Evolutionary conservation across 2,888 invertebrate species (phyloP).

Genomic region (Diarsia dahlii): DNA sequence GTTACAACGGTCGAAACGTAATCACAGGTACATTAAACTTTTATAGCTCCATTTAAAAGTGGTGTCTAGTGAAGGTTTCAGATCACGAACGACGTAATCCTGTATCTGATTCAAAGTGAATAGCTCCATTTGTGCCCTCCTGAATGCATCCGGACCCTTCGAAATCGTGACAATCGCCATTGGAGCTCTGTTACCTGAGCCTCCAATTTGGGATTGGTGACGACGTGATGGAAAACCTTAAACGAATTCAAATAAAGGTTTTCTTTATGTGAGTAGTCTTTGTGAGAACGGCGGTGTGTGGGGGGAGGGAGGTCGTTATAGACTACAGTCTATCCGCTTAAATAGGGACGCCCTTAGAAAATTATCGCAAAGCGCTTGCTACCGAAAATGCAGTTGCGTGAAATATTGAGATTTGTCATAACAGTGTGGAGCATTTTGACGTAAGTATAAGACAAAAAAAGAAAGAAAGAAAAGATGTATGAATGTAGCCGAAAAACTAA

Average conservation of each 20-base stretch:
- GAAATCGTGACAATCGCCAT: constrained; percentile 74
- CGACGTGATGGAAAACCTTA: constrained; percentile 63
- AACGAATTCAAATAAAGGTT: constrained; percentile 55
- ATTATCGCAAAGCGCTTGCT: neutral
- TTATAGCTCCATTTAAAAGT: constrained; percentile 68
- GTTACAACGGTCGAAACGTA: constrained; percentile 49
- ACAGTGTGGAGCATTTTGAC: too few relatives aligned
- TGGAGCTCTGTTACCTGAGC: constrained; percentile 68
- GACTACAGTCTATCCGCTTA: neutral
- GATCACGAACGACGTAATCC: constrained; percentile 81
- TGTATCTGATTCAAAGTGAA: constrained; percentile 83
- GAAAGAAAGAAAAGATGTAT: neutral
- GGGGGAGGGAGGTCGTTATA: neutral
- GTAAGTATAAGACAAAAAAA: too few relatives aligned
- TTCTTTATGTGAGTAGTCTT: constrained; percentile 39
- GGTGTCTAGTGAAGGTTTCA: constrained; percentile 76
- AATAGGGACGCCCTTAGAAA: neutral
- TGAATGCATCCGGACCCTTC: constrained; percentile 85
- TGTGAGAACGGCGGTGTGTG: constrained; percentile 11
- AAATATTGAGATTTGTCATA: neutral
- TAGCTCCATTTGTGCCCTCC: constrained; percentile 79
- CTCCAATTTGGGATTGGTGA: constrained; percentile 63
- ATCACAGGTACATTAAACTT: constrained; percentile 64
- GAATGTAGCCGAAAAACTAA: neutral
- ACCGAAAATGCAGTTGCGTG: neutral